These are phyloP conservation scores for Spialia ferax DNA, from an alignment of 2,888 invertebrate genomes.

Conservation along the genomic window DNA sequence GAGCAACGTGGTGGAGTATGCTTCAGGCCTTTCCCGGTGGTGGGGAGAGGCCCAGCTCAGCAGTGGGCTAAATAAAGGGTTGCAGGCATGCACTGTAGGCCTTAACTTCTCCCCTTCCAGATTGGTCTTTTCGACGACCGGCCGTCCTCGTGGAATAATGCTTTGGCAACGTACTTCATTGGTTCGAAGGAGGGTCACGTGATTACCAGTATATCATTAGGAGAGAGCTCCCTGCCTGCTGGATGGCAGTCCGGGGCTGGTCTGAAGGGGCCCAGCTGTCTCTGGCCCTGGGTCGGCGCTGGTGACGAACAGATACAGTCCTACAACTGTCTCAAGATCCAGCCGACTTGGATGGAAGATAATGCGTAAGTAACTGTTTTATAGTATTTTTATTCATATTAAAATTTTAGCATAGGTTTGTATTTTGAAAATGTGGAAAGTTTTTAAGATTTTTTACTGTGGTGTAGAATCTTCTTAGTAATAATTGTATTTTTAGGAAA, in stretches of 20 bases:
- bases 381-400: not conserved
- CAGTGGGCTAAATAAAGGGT: too few relatives aligned
- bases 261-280: conserved; percentile 80
- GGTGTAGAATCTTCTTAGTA: too few relatives aligned
- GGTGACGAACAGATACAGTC: conserved; percentile 87
- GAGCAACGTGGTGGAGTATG: too few relatives aligned
- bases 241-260: conserved; percentile 85
- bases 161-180: conserved; percentile 65
- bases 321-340: conserved; percentile 91
- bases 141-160: conserved; percentile 73
- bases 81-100: too few relatives aligned
- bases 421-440: too few relatives aligned
- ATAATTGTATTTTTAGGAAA: too few relatives aligned
- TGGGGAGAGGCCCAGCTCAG: too few relatives aligned
- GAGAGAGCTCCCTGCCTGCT: conserved; percentile 84
- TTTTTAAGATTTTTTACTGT: too few relatives aligned
- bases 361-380: conserved; percentile 61
- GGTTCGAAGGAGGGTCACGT: conserved; percentile 75
- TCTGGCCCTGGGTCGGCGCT: conserved; percentile 91
- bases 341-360: conserved; percentile 95
- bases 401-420: too few relatives aligned
- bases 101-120: conserved; percentile 54
- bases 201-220: conserved; percentile 83
- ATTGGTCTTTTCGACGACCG: conserved; percentile 72
- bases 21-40: too few relatives aligned